A percentile compares a stretch with the other conserved stretches of the same genome.
Conservation (phyloP, 1,140 invertebrate genomes). For the Heliconius congener region DNA sequence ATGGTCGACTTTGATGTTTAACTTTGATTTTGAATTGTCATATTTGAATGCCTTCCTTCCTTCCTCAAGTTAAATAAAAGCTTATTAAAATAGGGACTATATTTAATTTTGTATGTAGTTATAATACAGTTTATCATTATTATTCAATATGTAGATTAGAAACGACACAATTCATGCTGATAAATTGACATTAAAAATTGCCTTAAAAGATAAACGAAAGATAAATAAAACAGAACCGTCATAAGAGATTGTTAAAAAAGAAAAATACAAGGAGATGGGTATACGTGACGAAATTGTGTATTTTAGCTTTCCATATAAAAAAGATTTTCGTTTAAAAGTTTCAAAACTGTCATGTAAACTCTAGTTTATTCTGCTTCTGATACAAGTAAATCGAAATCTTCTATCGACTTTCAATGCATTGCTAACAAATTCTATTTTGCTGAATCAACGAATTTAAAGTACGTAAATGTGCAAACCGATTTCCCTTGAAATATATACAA, state of each 20-base stretch:
- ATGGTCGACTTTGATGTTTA: no score
- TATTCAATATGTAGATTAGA: background rate
- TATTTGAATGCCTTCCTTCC: no score
- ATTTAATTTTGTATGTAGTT: no score
- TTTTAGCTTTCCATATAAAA: slow-evolving; percentile 6
- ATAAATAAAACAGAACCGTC: no score
- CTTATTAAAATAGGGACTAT: no score
- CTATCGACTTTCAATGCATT: slow-evolving; percentile 1
- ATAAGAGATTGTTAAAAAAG: background rate
- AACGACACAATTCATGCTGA: background rate
- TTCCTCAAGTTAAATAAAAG: no score
- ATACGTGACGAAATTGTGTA: slow-evolving; percentile 9
- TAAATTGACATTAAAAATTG: no score
- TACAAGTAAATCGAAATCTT: slow-evolving; percentile 3
- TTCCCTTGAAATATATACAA: no score
- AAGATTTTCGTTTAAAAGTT: slow-evolving; percentile 10
- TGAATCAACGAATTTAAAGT: background rate
- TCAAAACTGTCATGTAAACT: background rate
- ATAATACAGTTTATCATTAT: no score
- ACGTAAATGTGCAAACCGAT: background rate
- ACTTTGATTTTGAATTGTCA: no score
- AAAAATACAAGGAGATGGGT: background rate
- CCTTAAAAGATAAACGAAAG: no score
- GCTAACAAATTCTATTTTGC: slow-evolving; percentile 10
- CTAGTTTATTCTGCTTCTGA: background rate